Evolutionary conservation across 64 coral and sea anemone species (phyloP).

Genomic region (Montipora efflorescens): DNA sequence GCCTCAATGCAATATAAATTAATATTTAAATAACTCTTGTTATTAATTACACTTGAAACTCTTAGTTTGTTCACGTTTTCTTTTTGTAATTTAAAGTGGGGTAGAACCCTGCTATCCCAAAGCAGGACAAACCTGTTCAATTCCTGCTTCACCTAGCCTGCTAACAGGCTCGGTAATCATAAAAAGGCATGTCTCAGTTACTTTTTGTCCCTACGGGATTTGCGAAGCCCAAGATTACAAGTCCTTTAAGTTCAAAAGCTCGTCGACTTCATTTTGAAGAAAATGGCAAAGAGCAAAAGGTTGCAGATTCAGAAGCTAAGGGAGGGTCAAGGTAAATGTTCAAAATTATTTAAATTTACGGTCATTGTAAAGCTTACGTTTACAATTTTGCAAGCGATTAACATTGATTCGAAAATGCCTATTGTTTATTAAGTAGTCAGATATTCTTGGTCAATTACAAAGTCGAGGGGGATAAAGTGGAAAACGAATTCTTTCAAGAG

Average conservation of each 20-base stretch:
- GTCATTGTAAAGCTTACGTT: not conserved
- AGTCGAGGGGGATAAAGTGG: conserved; percentile 9
- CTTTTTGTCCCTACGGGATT: not conserved
- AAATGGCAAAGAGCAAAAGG: not conserved
- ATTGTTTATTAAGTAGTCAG: not conserved
- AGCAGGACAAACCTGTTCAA: too few relatives aligned
- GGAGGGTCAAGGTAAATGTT: conserved; percentile 2
- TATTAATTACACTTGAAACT: too few relatives aligned
- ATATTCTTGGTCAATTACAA: conserved; percentile 8
- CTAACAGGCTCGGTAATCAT: too few relatives aligned
- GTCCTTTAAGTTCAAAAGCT: not conserved
- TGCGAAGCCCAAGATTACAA: not conserved
- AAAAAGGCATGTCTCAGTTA: too few relatives aligned
- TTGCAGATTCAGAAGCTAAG: conserved; percentile 14
- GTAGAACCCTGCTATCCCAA: too few relatives aligned
- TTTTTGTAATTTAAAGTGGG: too few relatives aligned
- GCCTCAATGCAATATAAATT: too few relatives aligned
- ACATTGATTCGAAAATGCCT: not conserved
- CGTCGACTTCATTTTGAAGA: not conserved
- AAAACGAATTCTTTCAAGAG: conserved; percentile 8
- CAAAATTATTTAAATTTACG: conserved; percentile 6
- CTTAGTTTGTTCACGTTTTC: too few relatives aligned
- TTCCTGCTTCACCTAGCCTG: too few relatives aligned
- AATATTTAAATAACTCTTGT: too few relatives aligned
- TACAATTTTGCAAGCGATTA: not conserved